These are phyloP conservation scores for Enhydra lutris DNA, from an alignment of 2,113 vertebrate species.

Conservation along the genomic window DNA sequence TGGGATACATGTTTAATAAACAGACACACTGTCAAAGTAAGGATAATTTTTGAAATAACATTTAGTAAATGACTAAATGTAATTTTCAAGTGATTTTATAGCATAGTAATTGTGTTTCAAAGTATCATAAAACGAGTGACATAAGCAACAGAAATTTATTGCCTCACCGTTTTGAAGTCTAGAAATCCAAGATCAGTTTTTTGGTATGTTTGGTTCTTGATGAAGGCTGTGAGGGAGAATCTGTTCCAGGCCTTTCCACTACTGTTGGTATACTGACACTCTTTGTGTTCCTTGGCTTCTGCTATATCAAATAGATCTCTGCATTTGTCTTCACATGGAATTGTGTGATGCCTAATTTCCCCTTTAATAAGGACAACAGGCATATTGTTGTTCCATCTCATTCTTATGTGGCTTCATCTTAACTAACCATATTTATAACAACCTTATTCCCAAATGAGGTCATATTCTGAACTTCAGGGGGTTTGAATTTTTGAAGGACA, in stretches of 20 bases:
- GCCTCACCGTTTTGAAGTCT: neutral
- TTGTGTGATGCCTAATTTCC: neutral
- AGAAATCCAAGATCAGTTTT: neutral
- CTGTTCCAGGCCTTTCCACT: fast-evolving
- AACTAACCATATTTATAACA: neutral
- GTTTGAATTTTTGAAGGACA: neutral
- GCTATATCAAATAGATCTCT: neutral
- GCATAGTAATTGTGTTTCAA: neutral
- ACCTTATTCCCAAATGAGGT: neutral
- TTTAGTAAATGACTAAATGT: neutral
- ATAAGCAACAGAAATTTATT: neutral
- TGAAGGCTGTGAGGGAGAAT: neutral
- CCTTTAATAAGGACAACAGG: neutral
- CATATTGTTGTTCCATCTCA: neutral
- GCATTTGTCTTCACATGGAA: neutral
- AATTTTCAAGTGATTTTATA: neutral
- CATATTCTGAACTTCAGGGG: neutral
- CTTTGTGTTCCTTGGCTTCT: neutral
- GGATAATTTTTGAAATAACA: neutral
- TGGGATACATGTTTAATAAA: neutral
- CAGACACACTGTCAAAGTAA: neutral
- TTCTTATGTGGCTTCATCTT: neutral
- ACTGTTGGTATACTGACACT: neutral
- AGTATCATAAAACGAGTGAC: neutral
- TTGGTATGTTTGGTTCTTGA: neutral